phyloP scores from a whole-genome alignment of 2,113 vertebrate genomes.

The Eudyptes chrysolophus region DNA sequence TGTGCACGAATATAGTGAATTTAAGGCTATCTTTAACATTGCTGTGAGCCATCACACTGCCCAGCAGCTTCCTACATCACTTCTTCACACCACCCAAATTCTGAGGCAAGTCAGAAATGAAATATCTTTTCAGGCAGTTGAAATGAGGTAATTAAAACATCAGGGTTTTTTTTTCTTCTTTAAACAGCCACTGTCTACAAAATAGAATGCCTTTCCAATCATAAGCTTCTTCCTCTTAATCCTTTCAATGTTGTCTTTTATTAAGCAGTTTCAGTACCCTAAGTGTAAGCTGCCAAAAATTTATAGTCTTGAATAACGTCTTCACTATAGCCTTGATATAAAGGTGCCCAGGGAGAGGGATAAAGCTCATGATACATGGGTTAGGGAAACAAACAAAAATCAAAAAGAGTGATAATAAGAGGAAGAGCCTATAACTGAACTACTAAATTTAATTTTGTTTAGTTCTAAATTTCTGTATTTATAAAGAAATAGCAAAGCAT shows the following conservation, averaged over 20 bases:
- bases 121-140: not conserved
- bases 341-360: not conserved
- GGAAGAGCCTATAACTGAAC: not conserved
- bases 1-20: not conserved
- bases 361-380: not conserved
- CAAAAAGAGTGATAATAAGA: not conserved
- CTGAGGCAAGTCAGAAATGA: not conserved
- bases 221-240: not conserved
- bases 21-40: not conserved
- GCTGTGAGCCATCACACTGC: not conserved
- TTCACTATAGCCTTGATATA: not conserved
- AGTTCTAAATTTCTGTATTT: not conserved
- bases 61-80: not conserved
- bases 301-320: not conserved
- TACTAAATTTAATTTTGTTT: not conserved
- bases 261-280: not conserved
- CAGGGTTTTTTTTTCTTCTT: not conserved
- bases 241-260: not conserved
- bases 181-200: not conserved
- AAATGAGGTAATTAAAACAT: not conserved
- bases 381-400: not conserved
- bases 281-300: not conserved
- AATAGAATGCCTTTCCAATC: not conserved
- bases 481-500: not conserved
- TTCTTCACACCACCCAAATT: not conserved